phyloP scores from a whole-genome alignment of 2,113 vertebrate genomes.

The Trogon surrucura region DNA sequence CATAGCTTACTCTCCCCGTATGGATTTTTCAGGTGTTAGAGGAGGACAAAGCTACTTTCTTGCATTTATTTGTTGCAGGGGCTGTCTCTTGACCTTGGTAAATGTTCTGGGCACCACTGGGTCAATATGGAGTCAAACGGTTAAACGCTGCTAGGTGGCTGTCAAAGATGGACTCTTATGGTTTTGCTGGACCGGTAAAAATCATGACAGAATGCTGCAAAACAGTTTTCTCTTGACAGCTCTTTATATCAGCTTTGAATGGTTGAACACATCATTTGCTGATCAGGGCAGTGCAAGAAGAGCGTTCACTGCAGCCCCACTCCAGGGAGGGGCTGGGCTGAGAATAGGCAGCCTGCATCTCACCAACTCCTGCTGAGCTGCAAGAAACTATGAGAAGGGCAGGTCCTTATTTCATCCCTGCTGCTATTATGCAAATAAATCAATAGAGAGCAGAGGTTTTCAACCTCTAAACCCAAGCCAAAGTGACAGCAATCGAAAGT shows the following conservation, averaged over 20 bases:
- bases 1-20: neutral
- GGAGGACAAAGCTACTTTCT: neutral
- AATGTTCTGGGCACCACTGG: accelerated
- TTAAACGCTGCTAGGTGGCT: neutral
- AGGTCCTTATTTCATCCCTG: neutral
- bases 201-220: neutral
- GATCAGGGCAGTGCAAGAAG: accelerated
- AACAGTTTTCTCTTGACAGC: neutral
- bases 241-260: neutral
- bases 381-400: neutral
- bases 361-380: neutral
- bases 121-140: neutral
- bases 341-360: neutral
- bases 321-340: neutral
- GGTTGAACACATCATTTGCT: neutral
- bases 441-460: neutral
- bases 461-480: neutral
- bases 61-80: neutral
- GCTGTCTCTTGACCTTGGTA: neutral
- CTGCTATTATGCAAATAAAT: neutral
- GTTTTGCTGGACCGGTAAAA: neutral
- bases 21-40: neutral
- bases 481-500: neutral
- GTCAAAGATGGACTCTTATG: neutral
- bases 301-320: neutral